Evolutionary conservation across 2,113 vertebrate species (phyloP).

Genomic region (Isichthys henryi): DNA sequence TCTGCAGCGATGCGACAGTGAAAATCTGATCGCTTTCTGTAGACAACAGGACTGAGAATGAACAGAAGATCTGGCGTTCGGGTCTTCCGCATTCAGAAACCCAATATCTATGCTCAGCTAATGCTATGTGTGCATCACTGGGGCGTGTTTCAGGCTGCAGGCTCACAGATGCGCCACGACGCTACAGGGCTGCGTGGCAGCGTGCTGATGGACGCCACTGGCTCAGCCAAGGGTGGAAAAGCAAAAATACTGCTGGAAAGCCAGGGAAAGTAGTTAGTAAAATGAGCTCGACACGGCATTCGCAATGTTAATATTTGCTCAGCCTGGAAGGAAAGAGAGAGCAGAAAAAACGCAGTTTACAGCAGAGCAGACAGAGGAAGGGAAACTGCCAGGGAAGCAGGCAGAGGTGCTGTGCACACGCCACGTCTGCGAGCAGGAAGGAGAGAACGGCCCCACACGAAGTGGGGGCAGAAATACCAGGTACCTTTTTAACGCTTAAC

Average conservation of each 20-base stretch:
- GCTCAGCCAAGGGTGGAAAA: background rate
- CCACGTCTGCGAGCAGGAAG: background rate
- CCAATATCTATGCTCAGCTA: background rate
- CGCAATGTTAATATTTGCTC: background rate
- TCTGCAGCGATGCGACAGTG: background rate
- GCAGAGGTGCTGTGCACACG: background rate
- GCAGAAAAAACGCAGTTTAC: background rate
- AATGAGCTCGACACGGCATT: slow-evolving; percentile 1
- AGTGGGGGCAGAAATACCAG: slow-evolving; percentile 12
- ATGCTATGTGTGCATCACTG: background rate
- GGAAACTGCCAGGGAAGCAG: background rate
- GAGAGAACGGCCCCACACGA: background rate
- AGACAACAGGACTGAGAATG: background rate
- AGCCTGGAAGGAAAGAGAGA: background rate
- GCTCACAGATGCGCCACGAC: background rate
- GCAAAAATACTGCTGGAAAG: background rate
- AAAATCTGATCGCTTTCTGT: background rate
- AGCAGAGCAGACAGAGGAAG: background rate
- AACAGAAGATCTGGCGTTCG: background rate
- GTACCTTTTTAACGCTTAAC: slow-evolving; percentile 39
- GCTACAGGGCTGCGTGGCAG: background rate
- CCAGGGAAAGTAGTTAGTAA: slow-evolving; percentile 6
- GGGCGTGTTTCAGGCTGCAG: background rate
- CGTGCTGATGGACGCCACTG: background rate
- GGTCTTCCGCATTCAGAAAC: background rate